phyloP scores from a whole-genome alignment of 2,113 vertebrate genomes.

The Python bivittatus region DNA sequence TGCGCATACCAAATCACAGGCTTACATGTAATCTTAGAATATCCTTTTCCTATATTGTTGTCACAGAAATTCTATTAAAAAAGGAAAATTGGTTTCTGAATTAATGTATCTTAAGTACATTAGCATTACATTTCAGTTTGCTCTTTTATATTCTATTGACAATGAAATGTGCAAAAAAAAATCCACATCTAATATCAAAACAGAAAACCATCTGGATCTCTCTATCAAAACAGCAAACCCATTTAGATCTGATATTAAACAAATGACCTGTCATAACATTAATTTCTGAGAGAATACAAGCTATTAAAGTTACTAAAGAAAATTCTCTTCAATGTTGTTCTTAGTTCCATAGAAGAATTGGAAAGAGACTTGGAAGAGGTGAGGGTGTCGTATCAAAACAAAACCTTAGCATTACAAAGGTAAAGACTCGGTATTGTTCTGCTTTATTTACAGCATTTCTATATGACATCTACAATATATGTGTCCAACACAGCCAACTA shows the following conservation, averaged over 20 bases:
- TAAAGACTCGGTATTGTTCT: slow-evolving; percentile 23
- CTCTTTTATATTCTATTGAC: not conserved
- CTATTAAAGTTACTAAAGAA: not conserved
- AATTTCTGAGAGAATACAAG: not conserved
- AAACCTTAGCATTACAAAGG: slow-evolving; percentile 64
- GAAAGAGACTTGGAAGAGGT: slow-evolving; percentile 45
- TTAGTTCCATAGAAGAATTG: slow-evolving; percentile 49
- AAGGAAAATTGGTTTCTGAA: not conserved
- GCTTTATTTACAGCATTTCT: not conserved
- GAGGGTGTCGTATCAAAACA: slow-evolving; percentile 52
- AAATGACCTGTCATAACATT: not conserved
- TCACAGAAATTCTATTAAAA: not conserved
- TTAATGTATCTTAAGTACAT: not conserved
- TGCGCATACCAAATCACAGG: not conserved
- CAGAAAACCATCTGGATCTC: not conserved
- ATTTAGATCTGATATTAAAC: not conserved
- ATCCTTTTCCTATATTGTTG: not conserved
- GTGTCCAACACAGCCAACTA: not conserved
- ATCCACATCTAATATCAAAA: not conserved
- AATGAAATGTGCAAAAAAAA: not conserved
- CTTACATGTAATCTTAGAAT: not conserved
- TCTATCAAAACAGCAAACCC: not conserved
- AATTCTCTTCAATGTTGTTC: slow-evolving; percentile 40
- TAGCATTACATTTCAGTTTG: not conserved
- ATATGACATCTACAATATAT: not conserved